Conservation (phyloP, 1,140 invertebrate species). For the Latrodectus geometricus region DNA sequence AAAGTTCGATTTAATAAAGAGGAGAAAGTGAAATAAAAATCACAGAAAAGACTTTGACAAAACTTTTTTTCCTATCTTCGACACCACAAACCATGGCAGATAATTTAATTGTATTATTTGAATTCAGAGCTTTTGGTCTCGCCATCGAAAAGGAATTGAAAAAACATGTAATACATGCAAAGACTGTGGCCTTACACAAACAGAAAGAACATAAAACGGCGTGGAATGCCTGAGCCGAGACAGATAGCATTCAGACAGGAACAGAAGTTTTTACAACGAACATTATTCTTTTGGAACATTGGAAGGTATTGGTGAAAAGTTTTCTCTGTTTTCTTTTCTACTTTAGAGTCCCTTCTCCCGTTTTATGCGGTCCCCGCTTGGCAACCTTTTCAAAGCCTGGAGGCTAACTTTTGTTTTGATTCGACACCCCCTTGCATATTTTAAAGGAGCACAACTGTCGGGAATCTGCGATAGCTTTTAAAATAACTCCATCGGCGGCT, state of each 20-base stretch:
- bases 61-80: constrained; percentile 26
- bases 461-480: constrained; percentile 7
- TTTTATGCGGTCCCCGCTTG: neutral
- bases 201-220: constrained; percentile 33
- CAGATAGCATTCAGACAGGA: constrained; percentile 33
- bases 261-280: constrained; percentile 44
- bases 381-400: constrained; percentile 26
- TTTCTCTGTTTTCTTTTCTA: constrained; percentile 55
- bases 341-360: neutral
- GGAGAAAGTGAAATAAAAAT: neutral
- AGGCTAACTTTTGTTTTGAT: constrained; percentile 51
- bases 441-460: constrained; percentile 16
- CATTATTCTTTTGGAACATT: constrained; percentile 43
- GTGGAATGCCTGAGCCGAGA: neutral
- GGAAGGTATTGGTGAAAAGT: constrained; percentile 49
- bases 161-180: constrained; percentile 61
- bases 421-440: constrained; percentile 42
- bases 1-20: constrained; percentile 3
- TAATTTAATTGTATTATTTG: constrained; percentile 62
- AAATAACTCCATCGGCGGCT: constrained; percentile 34
- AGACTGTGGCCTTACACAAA: constrained; percentile 50
- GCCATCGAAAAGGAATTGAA: constrained; percentile 42
- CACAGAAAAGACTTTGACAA: constrained; percentile 23
- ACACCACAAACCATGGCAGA: neutral
- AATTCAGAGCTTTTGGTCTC: constrained; percentile 36